Evolutionary conservation across 2,888 invertebrate species (phyloP), one percentile per base, ranked within the genome.

Genomic region (Platycheirus albimanus): DNA sequence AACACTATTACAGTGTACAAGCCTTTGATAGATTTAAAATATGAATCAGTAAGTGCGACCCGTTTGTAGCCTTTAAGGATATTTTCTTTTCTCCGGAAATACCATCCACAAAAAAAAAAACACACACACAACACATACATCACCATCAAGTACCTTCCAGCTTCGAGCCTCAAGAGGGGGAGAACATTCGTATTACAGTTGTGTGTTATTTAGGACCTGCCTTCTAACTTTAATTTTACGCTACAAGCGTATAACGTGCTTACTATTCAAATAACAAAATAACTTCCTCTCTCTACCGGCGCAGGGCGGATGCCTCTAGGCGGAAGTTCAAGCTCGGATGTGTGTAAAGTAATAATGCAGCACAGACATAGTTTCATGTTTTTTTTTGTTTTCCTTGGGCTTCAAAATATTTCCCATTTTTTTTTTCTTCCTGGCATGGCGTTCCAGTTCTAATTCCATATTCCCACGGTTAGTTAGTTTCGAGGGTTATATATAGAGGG

Each of bases 161-260:
- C 54, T 69, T 54, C 49, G 51, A 49, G 41, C 38, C 52, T 47
- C 41, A 33, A 56, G 52, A 51, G 41, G 51, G 13, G 11, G 15
- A 30, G 6, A 45, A 24, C 45, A 33, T 38, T 24, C 52, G 41
- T 28, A 45, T 33, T 13, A 51, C 30, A n/a, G 13, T 80, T 47
- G 41, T 54, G 19, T 58, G 52, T 47, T 66, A 24, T 52, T 67
- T 30, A 58, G 38, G 66, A 71, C 63, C 77, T 47, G 19, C 77
- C 72, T 56, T 72, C 64, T 43, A 78, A 83, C 77, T 74, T 74
- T 83, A 83, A 83, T 83, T 83, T 78, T 47, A 49, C 38, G 72
- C 78, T 83, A 78, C 83, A 78, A 83, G 78, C 72, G 72, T 77
- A 83, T 83, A 83, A 83, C 83, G 69, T 74, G 83, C 77, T 83